Conservation (phyloP, 2,888 invertebrate species). For the Plagodis dolabraria region DNA sequence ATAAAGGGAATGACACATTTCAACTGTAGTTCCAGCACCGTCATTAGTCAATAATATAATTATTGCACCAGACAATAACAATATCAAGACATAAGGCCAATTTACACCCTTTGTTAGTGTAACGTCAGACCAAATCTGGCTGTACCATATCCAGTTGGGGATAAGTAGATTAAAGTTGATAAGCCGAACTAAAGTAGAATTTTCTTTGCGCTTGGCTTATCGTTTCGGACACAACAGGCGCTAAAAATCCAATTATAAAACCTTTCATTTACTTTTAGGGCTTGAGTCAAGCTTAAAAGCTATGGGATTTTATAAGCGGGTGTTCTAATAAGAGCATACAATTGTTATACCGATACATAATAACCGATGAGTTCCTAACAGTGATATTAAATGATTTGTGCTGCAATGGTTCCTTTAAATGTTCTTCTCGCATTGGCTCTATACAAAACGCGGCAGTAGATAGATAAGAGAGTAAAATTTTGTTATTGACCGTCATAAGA, state of each 20-base stretch:
- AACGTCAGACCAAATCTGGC: conserved; percentile 38
- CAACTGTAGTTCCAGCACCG: not conserved
- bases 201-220: conserved; percentile 32
- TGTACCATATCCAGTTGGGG: conserved; percentile 39
- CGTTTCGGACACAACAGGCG: conserved; percentile 13
- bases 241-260: conserved; percentile 18
- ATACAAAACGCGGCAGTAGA: too few relatives aligned
- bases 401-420: too few relatives aligned
- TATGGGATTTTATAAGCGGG: too few relatives aligned
- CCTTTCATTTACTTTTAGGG: conserved; percentile 1
- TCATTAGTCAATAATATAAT: conserved; percentile 11
- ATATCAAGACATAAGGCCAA: conserved; percentile 24
- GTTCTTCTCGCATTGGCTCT: too few relatives aligned
- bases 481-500: too few relatives aligned
- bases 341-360: too few relatives aligned
- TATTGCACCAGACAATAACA: conserved; percentile 12
- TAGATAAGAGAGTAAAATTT: too few relatives aligned
- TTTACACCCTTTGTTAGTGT: conserved; percentile 29
- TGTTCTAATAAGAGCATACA: too few relatives aligned
- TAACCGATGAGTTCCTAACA: too few relatives aligned
- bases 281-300: too few relatives aligned
- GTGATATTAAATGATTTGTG: too few relatives aligned
- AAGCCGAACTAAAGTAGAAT: conserved; percentile 27
- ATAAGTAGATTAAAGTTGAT: conserved; percentile 45
- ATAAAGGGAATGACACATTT: too few relatives aligned